A percentile compares a stretch with the other conserved stretches of the same genome.
Conservation (phyloP, 2,797 vertebrate genomes). For the Mormyrops boulengeri region DNA sequence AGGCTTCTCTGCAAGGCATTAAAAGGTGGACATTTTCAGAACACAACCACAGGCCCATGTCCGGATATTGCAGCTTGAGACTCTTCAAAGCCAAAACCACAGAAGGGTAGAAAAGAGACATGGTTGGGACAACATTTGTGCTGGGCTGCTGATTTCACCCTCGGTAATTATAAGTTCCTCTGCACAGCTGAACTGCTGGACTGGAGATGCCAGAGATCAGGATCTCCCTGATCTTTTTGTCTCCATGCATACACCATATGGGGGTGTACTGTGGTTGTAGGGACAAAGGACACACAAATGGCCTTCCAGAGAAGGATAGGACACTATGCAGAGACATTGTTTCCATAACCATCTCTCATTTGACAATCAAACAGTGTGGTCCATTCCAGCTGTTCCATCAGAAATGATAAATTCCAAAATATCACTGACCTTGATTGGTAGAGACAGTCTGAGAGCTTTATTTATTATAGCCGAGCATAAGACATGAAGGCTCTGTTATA, state of each 20-base stretch:
- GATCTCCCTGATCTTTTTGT: neutral
- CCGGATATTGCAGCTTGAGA: constrained; percentile 21
- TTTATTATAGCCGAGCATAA: constrained; percentile 28
- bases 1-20: constrained; percentile 17
- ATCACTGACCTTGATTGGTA: neutral
- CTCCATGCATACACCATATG: neutral
- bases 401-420: constrained; percentile 21
- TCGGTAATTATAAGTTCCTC: neutral
- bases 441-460: constrained; percentile 13
- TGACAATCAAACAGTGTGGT: neutral
- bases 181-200: neutral
- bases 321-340: too few species aligned
- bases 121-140: neutral
- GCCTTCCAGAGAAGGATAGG: neutral
- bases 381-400: neutral
- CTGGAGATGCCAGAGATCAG: neutral
- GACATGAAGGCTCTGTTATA: constrained; percentile 30
- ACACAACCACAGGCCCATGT: constrained; percentile 28
- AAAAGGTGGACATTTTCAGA: constrained; percentile 38
- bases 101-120: neutral
- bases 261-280: neutral
- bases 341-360: neutral
- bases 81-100: constrained; percentile 4
- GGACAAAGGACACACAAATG: neutral
- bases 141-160: constrained; percentile 4